phyloP scores from a whole-genome alignment of 2,888 invertebrate genomes.

The Agrotis ipsilon region DNA sequence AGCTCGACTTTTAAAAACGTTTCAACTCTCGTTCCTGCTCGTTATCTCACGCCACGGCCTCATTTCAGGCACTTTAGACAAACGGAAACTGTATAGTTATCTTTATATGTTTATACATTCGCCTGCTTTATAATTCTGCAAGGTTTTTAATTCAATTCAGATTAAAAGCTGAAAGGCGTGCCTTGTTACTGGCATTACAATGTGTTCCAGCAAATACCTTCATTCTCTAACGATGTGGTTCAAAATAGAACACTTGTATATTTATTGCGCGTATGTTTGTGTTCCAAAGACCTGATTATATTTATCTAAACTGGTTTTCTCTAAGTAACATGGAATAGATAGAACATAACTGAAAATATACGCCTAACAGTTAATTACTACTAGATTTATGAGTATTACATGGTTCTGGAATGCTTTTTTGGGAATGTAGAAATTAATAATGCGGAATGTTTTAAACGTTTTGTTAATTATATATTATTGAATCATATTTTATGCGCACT shows the following conservation, averaged over 20 bases:
- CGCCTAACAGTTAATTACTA: constrained; percentile 2
- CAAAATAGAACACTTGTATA: constrained; percentile 55
- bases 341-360: constrained; percentile 26
- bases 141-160: constrained; percentile 42
- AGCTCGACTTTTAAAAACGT: constrained; percentile 71
- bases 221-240: constrained; percentile 37
- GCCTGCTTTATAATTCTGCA: constrained; percentile 42
- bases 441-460: too few species aligned
- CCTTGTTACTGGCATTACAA: constrained; percentile 23
- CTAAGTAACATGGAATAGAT: constrained; percentile 7
- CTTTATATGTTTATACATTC: constrained; percentile 79
- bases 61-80: constrained; percentile 83
- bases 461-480: not conserved
- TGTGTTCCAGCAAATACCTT: constrained; percentile 36
- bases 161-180: constrained; percentile 35
- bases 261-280: constrained; percentile 45
- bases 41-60: constrained; percentile 86
- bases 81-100: constrained; percentile 81
- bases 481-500: constrained; percentile 8
- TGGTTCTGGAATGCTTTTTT: not conserved
- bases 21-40: constrained; percentile 80
- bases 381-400: constrained; percentile 2
- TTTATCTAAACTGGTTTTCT: constrained; percentile 35
- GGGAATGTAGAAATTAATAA: too few species aligned
- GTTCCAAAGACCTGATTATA: constrained; percentile 34